A percentile compares a stretch with the other conserved stretches of the same genome.
These are phyloP conservation scores for Tinea pellionella DNA, from an alignment of 2,888 invertebrate genomes.

Conservation along the genomic window DNA sequence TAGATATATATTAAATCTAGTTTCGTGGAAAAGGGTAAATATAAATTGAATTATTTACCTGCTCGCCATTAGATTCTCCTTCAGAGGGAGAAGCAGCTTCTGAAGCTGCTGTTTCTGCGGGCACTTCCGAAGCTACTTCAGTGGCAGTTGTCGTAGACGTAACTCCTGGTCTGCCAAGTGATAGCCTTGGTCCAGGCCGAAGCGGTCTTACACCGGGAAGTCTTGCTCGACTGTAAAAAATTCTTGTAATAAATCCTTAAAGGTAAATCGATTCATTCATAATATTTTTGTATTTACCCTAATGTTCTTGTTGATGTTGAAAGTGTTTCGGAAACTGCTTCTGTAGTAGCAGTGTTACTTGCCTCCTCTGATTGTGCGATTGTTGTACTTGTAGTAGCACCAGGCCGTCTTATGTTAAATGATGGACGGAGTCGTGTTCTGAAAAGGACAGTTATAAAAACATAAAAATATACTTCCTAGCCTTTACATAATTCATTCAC, in stretches of 20 bases:
- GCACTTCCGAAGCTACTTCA: conserved; percentile 51
- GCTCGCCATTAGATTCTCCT: neutral
- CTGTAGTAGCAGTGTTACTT: conserved; percentile 29
- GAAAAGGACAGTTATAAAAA: conserved; percentile 13
- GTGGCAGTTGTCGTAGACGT: conserved; percentile 45
- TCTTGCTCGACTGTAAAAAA: conserved; percentile 35
- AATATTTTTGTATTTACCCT: conserved; percentile 29
- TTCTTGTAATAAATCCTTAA: neutral
- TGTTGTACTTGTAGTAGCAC: conserved; percentile 31
- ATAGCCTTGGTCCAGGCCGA: conserved; percentile 75
- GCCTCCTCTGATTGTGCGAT: conserved; percentile 38
- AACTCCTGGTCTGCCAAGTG: conserved; percentile 64
- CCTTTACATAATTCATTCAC: neutral
- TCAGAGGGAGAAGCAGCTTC: conserved; percentile 22
- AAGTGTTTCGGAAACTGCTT: conserved; percentile 50
- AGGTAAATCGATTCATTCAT: too few relatives aligned
- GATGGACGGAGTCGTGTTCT: conserved; percentile 62
- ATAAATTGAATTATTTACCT: neutral
- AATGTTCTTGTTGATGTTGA: conserved; percentile 42
- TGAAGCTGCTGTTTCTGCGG: conserved; percentile 48
- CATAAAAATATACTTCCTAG: neutral
- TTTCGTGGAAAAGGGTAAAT: too few relatives aligned
- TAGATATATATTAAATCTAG: neutral
- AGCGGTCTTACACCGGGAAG: conserved; percentile 64
- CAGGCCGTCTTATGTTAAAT: conserved; percentile 29